Conservation (phyloP, 1,140 invertebrate species). For the Drusus annulatus region DNA sequence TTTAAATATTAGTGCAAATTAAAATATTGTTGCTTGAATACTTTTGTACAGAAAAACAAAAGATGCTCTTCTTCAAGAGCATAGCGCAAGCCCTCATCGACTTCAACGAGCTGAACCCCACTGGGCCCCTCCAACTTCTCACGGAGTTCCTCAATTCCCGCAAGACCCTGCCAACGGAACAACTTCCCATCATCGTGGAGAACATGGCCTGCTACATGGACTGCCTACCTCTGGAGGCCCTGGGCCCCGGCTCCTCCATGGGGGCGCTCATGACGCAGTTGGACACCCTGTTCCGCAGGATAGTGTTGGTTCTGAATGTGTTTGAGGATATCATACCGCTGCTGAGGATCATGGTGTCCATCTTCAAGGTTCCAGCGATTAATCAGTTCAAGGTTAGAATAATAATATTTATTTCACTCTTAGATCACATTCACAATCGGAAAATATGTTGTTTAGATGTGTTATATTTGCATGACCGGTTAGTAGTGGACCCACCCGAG, state of each 20-base stretch:
- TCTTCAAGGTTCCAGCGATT: slow-evolving; percentile 89
- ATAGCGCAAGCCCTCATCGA: slow-evolving; percentile 94
- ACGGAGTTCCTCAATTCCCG: slow-evolving; percentile 93
- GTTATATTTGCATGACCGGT: no score
- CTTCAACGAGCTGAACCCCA: slow-evolving; percentile 96
- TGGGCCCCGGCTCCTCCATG: slow-evolving; percentile 82
- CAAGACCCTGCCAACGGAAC: slow-evolving; percentile 87
- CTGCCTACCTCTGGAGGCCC: slow-evolving; percentile 89
- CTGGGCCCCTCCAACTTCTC: slow-evolving; percentile 92
- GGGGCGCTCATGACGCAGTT: slow-evolving; percentile 84
- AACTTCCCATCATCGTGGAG: slow-evolving; percentile 81
- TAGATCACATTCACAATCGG: no score
- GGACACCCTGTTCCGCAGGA: slow-evolving; percentile 88
- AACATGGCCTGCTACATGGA: slow-evolving; percentile 96
- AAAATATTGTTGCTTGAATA: no score
- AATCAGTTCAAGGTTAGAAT: slow-evolving; percentile 81
- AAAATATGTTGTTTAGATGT: no score
- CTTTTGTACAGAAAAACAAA: slow-evolving; percentile 73
- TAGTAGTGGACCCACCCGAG: no score
- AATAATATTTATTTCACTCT: no score
- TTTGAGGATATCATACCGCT: slow-evolving; percentile 84
- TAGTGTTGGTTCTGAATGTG: slow-evolving; percentile 82
- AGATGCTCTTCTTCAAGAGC: slow-evolving; percentile 91
- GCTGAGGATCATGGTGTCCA: slow-evolving; percentile 87
- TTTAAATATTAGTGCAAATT: no score